Base-by-base conservation (phyloP, 2,797 vertebrate genomes). In the Xenops minutus region DNA sequence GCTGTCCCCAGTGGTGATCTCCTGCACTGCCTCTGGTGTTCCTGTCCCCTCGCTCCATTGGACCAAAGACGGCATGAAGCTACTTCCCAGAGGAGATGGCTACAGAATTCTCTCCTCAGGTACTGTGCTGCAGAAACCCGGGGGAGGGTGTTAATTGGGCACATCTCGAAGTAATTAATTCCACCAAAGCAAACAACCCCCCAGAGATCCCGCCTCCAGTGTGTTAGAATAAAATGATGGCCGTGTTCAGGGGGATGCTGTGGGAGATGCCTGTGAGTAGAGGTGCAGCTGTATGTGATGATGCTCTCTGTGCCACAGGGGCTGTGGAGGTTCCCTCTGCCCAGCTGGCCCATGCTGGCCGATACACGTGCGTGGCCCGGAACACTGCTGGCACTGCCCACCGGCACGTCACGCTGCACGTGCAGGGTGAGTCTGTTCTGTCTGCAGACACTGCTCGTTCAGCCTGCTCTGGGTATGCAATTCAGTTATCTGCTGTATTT, bases 371-470 rank as follows among this genome's bases (percentile, higher is more conserved):
- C 39, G 82, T 96, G 7, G 99, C 99, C 14, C 97, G 93, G 91
- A 99, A 99, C 6, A 92, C 98, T 1, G 99, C 99, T 16, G 99
- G 99, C 52, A 98, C 98, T 19, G 99, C 99, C 24, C 98, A 99
- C n/a, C 98, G 99, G 66, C 98, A 99, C 0, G 94, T 98, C 56
- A 98, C 98, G 67, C 99, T 99, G 68, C 98, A 86, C 0, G 99
- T 99, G 61, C 99, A 99, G 64, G 99, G 99, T 99, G 97, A 97
- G 97, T 51, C 29, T 32, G 34, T 12, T 49, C 56, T 58, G n/a
- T 7, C 86, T 68, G 86, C 32, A 32, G 34, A 15, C 41, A 56
- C 10, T 69, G 63, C 37, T 32, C 0, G 2, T 59, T 32, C 52
- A 64, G 14, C 32, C 52, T 79, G 39, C 54, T 64, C 41, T 11